phyloP scores from a whole-genome alignment of 37 sponge, comb jelly and placozoan genomes.

The Beroe forskalii region DNA sequence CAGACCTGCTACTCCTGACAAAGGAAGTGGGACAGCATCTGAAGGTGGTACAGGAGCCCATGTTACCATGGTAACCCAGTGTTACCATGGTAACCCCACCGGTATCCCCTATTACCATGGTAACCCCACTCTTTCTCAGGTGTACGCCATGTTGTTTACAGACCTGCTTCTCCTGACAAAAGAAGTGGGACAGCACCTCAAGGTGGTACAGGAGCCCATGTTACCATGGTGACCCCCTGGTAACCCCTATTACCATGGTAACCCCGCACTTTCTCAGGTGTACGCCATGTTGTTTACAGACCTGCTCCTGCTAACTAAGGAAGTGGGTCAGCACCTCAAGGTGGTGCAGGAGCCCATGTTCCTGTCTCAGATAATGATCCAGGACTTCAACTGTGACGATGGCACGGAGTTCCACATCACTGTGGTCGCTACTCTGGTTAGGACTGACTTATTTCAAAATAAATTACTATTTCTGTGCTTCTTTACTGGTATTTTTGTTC shows the following conservation, averaged over 20 bases:
- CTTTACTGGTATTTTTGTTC: too few relatives aligned
- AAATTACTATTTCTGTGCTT: too few relatives aligned
- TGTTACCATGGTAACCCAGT: too few relatives aligned
- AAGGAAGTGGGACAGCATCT: slow-evolving; percentile 44
- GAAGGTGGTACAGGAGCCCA: slow-evolving; percentile 43
- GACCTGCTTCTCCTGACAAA: slow-evolving; percentile 53
- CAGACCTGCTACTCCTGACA: slow-evolving; percentile 40
- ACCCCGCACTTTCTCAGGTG: too few relatives aligned
- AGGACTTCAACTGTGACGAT: slow-evolving; percentile 63
- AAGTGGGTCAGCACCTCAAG: slow-evolving; percentile 59
- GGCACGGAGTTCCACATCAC: slow-evolving; percentile 65
- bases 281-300: slow-evolving; percentile 57
- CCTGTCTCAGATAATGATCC: slow-evolving; percentile 64
- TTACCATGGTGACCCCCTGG: too few relatives aligned
- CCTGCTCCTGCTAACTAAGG: slow-evolving; percentile 59
- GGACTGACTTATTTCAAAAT: too few relatives aligned
- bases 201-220: slow-evolving; percentile 52
- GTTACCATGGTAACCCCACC: too few relatives aligned
- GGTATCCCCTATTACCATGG: too few relatives aligned
- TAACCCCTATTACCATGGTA: too few relatives aligned
- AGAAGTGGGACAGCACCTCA: slow-evolving; percentile 42
- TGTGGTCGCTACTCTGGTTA: slow-evolving; percentile 56
- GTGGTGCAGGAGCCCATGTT: slow-evolving; percentile 65
- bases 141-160: slow-evolving; percentile 44
- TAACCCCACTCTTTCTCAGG: too few relatives aligned